Percentiles rank a stretch among this genome's conserved stretches.
Conservation (phyloP, 2,888 invertebrate genomes). For the Megastigmus dorsalis region DNA sequence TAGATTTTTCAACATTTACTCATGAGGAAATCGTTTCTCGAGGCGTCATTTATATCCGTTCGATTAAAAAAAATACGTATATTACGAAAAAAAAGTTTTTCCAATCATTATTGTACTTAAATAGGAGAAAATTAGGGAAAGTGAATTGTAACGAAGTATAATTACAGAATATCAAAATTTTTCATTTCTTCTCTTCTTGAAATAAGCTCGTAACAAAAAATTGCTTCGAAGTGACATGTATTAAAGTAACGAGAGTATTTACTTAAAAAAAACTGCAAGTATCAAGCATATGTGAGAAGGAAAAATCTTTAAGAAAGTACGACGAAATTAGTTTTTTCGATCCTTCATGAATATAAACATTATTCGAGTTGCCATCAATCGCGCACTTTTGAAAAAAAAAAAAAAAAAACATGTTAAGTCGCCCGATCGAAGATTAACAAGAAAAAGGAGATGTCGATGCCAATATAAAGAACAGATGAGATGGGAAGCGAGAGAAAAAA, state of each 20-base stretch:
- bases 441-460: constrained; percentile 1
- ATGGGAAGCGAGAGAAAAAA: constrained; percentile 42
- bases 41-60: constrained; percentile 37
- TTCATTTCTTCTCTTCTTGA: constrained; percentile 49
- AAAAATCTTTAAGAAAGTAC: constrained; percentile 31
- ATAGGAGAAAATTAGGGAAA: constrained; percentile 39
- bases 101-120: constrained; percentile 46
- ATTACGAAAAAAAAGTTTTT: constrained; percentile 31
- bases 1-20: constrained; percentile 48
- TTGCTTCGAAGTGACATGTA: constrained; percentile 36
- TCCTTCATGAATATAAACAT: constrained; percentile 32
- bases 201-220: constrained; percentile 36
- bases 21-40: constrained; percentile 45
- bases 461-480: constrained; percentile 1
- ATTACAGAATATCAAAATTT: constrained; percentile 41
- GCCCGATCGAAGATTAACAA: constrained; percentile 30
- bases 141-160: constrained; percentile 21
- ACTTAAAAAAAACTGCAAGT: not conserved
- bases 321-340: constrained; percentile 43
- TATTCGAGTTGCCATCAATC: constrained; percentile 33
- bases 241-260: constrained; percentile 8
- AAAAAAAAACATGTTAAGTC: constrained; percentile 37
- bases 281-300: constrained; percentile 11
- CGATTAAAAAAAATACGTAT: constrained; percentile 10
- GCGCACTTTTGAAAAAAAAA: constrained; percentile 19